Base-by-base conservation (phyloP, 2,888 invertebrate species). In the Acleris cristana region DNA sequence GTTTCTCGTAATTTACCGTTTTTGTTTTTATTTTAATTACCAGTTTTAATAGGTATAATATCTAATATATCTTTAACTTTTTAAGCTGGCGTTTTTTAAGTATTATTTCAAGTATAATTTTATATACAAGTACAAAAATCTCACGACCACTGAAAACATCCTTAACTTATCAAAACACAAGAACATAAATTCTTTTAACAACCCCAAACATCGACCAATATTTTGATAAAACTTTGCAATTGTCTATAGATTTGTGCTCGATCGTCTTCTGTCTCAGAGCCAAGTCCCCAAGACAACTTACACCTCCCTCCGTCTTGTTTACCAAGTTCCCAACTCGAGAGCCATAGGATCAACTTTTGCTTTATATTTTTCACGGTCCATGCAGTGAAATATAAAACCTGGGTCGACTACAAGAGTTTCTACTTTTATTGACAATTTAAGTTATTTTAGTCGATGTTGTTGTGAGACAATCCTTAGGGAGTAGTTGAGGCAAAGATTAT, bases 321-420 rank as follows among this genome's bases (percentile, higher is more conserved):
- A 58, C 58, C n/a, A 58, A 58, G 23, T 58, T 58, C 2, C 8
- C 2, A 26, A 18, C n/a, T 58, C n/a, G 8, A 26, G 45, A 26
- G 18, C 18, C 26, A 10, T 54, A 18, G n/a, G 18, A 58, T 23
- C 48, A 18, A 49, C 58, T 55, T 55, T 55, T 54, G 30, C 54
- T 34, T 54, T 30, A 7, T 54, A 10, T 12, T 26, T 58, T 45
- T 48, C 48, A 57, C 45, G 57, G 57, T 45, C 48, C 26, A 40
- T 40, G 40, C 4, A 14, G 23, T 57, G 3, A 18, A 30, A 34
- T 34, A 18, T 55, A 34, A 55, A 30, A 55, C 34, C 14, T 44
- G 21, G 7, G 21, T 40, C 0, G 1, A 45, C 45, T 45, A 45
- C 16, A 8, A 8, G 18, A 48, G 48, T 48, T 48, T 48, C 48